These are phyloP conservation scores for Psococerastis gibbosa DNA, from an alignment of 2,888 invertebrate genomes.

Conservation along the genomic window DNA sequence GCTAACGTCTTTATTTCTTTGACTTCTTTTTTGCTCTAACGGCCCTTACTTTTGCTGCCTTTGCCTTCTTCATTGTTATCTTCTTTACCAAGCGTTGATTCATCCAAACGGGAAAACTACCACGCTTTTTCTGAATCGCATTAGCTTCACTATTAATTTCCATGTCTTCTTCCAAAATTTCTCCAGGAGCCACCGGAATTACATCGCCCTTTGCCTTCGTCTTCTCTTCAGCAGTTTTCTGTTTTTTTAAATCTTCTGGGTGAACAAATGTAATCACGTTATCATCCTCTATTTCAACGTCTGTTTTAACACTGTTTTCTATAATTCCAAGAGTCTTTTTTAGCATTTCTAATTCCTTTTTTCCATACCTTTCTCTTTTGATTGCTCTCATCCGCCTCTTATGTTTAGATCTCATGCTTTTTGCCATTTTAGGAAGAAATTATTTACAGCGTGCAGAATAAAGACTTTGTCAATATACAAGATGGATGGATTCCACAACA, in stretches of 20 bases:
- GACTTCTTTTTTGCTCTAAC: neutral
- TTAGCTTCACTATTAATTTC: slow-evolving; percentile 1
- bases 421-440: slow-evolving; percentile 10
- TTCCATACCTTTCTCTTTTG: slow-evolving; percentile 1
- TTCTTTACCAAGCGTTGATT: slow-evolving; percentile 1
- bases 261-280: slow-evolving; percentile 1
- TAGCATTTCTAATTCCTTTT: neutral
- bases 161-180: neutral
- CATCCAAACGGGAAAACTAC: slow-evolving; percentile 4
- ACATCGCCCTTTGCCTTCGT: neutral
- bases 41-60: neutral
- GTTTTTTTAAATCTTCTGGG: neutral
- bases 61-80: neutral
- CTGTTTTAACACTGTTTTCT: slow-evolving; percentile 1
- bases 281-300: neutral
- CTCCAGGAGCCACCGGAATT: neutral
- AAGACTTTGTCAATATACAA: no score
- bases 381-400: neutral
- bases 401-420: slow-evolving; percentile 1
- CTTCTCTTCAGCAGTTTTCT: slow-evolving; percentile 1
- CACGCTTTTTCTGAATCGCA: neutral
- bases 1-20: neutral
- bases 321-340: slow-evolving; percentile 4
- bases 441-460: no score
- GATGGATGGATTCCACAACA: no score